Evolutionary conservation across 2,888 invertebrate genomes (phyloP), one percentile per base, ranked within the genome.

Genomic region (Trachelus stipa): DNA sequence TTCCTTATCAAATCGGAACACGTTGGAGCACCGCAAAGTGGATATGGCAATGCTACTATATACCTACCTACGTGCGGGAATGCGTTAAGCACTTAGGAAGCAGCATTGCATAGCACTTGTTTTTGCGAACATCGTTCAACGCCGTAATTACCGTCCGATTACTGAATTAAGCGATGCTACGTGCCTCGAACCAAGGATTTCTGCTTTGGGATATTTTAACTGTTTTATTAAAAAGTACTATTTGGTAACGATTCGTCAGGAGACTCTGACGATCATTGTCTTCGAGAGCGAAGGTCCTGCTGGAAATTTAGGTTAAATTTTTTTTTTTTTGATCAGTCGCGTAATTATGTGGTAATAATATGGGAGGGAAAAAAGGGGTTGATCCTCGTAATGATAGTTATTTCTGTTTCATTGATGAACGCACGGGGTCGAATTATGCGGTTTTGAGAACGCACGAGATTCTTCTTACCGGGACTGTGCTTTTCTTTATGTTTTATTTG

Each of bases 11-110:
- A 71, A 71, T 71, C 71, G 71, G 71, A 71, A 34, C 71, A 71
- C 71, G 71, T 34, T 31, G 31, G 31, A 71, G 31, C 71, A 34
- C 31, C 33, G 71, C 71, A 34, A 71, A 34, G 34, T 71, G 71
- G 34, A 56, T 56, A 56, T 56, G 56, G 56, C 56, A 56, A 56
- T 56, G 56, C 2, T 56, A 9, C 56, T 56, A 56, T 33, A 71
- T 33, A 71, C 31, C 76, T 79, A 82, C 81, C 81, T 83, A 87
- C 87, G 87, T 85, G 85, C 80, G 79, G 87, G 87, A 87, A 87
- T 87, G 87, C 79, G 83, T 83, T 81, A 83, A 84, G 84, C 85
- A 83, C 84, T 83, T 80, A 73, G 83, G 80, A 83, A 82, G 85
- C 81, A 79, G 82, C 84, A 86, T 85, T 80, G 85, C 86, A 83